Conservation (phyloP, 1,140 invertebrate genomes). For the Aphis gossypii region DNA sequence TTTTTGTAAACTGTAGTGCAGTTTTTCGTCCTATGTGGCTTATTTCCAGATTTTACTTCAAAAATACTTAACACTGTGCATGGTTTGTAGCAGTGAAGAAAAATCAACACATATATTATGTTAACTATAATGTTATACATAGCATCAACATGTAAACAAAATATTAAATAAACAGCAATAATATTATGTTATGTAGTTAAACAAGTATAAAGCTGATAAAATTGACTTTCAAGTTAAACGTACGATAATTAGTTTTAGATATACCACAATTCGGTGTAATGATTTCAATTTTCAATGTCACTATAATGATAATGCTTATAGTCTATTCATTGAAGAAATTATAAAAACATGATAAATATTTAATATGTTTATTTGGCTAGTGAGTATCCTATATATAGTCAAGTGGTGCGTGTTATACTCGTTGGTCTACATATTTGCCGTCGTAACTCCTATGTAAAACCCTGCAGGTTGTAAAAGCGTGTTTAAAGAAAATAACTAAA, state of each 20-base stretch:
- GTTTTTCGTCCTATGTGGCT: too few relatives aligned
- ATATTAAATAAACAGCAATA: neutral
- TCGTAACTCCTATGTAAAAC: neutral
- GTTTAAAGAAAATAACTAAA: conserved; percentile 4
- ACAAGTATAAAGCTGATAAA: neutral
- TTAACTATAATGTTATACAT: neutral
- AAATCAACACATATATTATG: neutral
- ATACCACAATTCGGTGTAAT: neutral
- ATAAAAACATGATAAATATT: too few relatives aligned
- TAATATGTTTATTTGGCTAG: neutral
- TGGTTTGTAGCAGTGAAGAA: neutral
- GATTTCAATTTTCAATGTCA: neutral
- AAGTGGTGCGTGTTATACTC: neutral
- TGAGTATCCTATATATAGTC: neutral
- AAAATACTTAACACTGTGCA: neutral
- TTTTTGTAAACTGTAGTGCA: too few relatives aligned
- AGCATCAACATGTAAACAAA: neutral
- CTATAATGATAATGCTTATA: too few relatives aligned
- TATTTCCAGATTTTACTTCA: neutral
- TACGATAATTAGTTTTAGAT: neutral
- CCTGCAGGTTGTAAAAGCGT: neutral
- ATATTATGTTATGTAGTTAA: neutral
- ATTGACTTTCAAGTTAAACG: neutral
- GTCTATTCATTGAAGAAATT: too few relatives aligned
- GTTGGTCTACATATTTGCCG: neutral